These are phyloP conservation scores for Sebastiscus albofasciatus DNA, from an alignment of 2,797 vertebrate genomes.

Conservation along the genomic window DNA sequence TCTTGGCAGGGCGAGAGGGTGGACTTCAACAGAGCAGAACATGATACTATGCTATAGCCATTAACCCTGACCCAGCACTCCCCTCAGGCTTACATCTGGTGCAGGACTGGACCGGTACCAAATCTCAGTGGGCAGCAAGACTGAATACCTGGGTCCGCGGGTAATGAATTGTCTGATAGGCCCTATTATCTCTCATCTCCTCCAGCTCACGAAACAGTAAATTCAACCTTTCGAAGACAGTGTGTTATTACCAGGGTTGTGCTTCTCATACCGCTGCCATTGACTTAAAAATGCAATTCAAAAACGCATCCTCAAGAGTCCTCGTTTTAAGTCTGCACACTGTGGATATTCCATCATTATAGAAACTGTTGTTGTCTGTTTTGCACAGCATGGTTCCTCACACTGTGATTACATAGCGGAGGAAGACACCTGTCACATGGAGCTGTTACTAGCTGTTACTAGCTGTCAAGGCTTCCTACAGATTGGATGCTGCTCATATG, in stretches of 20 bases:
- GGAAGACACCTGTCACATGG: constrained; percentile 70
- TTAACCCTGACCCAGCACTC: constrained; percentile 78
- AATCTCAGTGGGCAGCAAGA: constrained; percentile 77
- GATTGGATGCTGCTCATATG: constrained; percentile 63
- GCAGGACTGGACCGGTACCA: constrained; percentile 78
- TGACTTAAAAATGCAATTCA: constrained; percentile 59
- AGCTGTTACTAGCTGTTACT: constrained; percentile 66
- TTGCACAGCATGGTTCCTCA: constrained; percentile 66
- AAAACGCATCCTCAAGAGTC: constrained; percentile 51
- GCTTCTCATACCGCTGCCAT: constrained; percentile 28
- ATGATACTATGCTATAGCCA: constrained; percentile 69
- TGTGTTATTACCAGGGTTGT: constrained; percentile 38
- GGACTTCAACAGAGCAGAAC: constrained; percentile 77
- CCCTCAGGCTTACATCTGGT: constrained; percentile 75
- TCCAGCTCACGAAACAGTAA: constrained; percentile 33
- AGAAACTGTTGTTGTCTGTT: constrained; percentile 73
- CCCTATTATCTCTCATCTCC: constrained; percentile 58
- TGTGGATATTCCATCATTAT: constrained; percentile 70
- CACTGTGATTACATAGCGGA: constrained; percentile 67
- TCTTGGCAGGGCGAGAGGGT: constrained; percentile 64
- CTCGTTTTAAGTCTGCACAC: constrained; percentile 50
- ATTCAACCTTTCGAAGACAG: constrained; percentile 53
- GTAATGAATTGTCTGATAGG: constrained; percentile 69
- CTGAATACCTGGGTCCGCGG: constrained; percentile 60
- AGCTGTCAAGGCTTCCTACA: constrained; percentile 67